phyloP scores from a whole-genome alignment of 2,797 vertebrate genomes.

The Garrulus glandarius region DNA sequence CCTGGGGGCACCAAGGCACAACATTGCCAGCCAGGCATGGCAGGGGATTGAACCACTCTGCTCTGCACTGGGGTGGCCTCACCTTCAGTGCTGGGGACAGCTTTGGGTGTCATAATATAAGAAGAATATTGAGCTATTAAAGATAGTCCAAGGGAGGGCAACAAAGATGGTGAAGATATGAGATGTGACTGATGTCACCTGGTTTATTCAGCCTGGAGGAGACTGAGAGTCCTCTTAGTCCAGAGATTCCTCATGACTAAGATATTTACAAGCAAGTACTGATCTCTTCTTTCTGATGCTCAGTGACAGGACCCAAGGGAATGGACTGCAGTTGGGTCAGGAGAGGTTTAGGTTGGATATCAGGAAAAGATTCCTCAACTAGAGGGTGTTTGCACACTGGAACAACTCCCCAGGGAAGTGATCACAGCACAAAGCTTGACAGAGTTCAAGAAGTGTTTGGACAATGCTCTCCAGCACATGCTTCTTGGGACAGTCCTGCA shows the following conservation, averaged over 20 bases:
- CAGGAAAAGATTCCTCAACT: background rate
- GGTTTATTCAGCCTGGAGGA: background rate
- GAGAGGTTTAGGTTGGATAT: background rate
- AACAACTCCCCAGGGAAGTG: background rate
- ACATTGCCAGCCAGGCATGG: accelerated
- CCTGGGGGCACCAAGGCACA: background rate
- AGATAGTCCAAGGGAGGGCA: background rate
- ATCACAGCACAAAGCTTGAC: background rate
- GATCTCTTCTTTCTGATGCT: background rate
- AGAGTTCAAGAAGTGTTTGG: background rate
- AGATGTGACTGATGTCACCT: background rate
- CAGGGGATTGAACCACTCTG: background rate
- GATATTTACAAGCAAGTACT: background rate
- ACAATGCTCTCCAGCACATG: background rate
- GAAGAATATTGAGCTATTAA: background rate
- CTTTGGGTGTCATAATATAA: background rate
- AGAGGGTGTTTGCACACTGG: background rate
- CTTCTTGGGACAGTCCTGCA: background rate
- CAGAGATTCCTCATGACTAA: background rate
- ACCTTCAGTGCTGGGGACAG: accelerated
- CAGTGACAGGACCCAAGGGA: background rate
- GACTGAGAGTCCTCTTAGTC: background rate
- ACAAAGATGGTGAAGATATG: background rate
- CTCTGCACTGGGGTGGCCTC: accelerated
- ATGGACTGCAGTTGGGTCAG: background rate